Percentiles rank a stretch among this genome's conserved stretches.
These are phyloP conservation scores for Squalus acanthias DNA, from an alignment of 2,797 vertebrate species.

Conservation along the genomic window DNA sequence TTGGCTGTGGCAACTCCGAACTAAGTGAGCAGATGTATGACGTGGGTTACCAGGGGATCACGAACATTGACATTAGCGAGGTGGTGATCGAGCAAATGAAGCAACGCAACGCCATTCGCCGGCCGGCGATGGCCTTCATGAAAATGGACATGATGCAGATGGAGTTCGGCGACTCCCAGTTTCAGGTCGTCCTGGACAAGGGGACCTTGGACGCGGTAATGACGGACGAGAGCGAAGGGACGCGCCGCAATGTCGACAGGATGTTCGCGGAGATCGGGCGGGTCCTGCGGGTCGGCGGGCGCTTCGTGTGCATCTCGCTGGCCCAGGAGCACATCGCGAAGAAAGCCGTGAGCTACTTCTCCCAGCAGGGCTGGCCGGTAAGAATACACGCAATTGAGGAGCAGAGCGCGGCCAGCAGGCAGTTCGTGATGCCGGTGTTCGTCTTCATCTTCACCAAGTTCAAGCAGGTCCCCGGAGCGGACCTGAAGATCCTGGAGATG, in stretches of 20 bases:
- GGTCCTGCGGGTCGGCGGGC: conserved; percentile 77
- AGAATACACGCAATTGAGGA: conserved; percentile 66
- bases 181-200: conserved; percentile 85
- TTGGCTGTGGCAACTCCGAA: conserved; percentile 93
- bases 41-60: conserved; percentile 74
- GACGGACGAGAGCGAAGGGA: conserved; percentile 63
- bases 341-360: conserved; percentile 78
- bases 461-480: conserved; percentile 60
- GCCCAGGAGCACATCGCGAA: conserved; percentile 83
- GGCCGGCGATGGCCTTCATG: conserved; percentile 74
- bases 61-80: conserved; percentile 86
- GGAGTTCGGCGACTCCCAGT: conserved; percentile 71
- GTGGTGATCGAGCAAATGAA: conserved; percentile 80
- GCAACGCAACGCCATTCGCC: conserved; percentile 64
- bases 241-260: conserved; percentile 62
- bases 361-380: conserved; percentile 76
- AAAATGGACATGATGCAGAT: conserved; percentile 81
- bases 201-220: conserved; percentile 89
- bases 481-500: conserved; percentile 59
- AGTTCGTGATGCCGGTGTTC: conserved; percentile 79
- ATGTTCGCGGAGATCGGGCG: conserved; percentile 84
- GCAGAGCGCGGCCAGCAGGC: conserved; percentile 51
- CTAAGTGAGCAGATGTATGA: conserved; percentile 91
- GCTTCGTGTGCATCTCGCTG: conserved; percentile 88
- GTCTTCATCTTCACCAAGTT: conserved; percentile 89